These are phyloP conservation scores for Oncorhynchus kisutch DNA, from an alignment of 2,113 vertebrate genomes.

Conservation along the genomic window DNA sequence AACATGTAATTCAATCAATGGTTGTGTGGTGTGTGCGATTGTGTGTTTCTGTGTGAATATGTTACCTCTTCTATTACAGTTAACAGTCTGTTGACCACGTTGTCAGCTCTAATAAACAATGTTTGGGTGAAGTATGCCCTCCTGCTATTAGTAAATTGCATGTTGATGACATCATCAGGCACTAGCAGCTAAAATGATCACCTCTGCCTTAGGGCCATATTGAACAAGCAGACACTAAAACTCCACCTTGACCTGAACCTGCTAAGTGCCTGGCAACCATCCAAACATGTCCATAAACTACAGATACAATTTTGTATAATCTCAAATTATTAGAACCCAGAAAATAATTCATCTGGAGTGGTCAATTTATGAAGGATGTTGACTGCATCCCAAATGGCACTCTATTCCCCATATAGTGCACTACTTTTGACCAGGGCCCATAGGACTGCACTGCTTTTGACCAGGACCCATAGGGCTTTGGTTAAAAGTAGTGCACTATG, in stretches of 20 bases:
- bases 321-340: background rate
- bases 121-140: slow-evolving; percentile 36
- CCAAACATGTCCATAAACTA: slow-evolving; percentile 5
- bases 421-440: no score
- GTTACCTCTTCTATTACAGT: background rate
- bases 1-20: no score
- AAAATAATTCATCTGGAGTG: background rate
- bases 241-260: background rate
- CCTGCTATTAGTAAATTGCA: slow-evolving; percentile 48
- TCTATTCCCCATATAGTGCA: no score
- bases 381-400: background rate
- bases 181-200: slow-evolving; percentile 34
- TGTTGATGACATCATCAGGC: slow-evolving; percentile 53
- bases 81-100: slow-evolving; percentile 26
- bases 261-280: background rate
- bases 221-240: slow-evolving; percentile 11
- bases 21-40: background rate
- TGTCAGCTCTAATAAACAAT: slow-evolving; percentile 27
- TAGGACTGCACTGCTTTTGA: no score
- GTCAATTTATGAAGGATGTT: background rate
- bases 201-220: slow-evolving; percentile 7
- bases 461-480: no score
- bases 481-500: background rate
- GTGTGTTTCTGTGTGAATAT: slow-evolving; percentile 1
- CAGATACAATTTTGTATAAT: background rate